These are phyloP conservation scores for Lepidurus couesii DNA, from an alignment of 1,140 invertebrate species.

Conservation along the genomic window DNA sequence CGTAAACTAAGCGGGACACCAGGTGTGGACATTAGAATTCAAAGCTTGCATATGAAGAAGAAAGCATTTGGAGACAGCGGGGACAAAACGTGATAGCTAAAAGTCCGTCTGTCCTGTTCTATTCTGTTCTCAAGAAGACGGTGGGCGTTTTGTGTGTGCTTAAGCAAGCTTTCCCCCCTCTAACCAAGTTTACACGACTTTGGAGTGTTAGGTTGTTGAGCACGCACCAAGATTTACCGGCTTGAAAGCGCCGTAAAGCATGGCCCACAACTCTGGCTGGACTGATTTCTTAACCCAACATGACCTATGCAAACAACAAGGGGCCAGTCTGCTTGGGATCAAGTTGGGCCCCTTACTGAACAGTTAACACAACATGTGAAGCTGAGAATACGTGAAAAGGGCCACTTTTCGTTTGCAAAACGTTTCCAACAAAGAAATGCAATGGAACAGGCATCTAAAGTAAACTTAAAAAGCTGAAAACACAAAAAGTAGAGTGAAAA, in stretches of 20 bases:
- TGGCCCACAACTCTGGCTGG: neutral
- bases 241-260: neutral
- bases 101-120: neutral
- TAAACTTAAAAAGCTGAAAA: too few relatives aligned
- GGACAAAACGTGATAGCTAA: neutral
- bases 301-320: neutral
- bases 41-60: neutral
- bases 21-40: neutral
- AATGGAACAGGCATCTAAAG: too few relatives aligned
- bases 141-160: constrained; percentile 12
- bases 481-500: too few relatives aligned
- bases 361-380: too few relatives aligned
- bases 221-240: constrained; percentile 4
- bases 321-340: too few relatives aligned
- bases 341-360: too few relatives aligned
- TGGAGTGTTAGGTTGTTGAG: constrained; percentile 8
- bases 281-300: neutral
- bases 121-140: neutral
- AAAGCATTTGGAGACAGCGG: neutral
- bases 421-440: too few relatives aligned
- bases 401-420: too few relatives aligned
- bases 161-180: neutral
- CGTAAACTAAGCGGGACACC: neutral
- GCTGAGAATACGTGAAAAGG: too few relatives aligned
- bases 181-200: neutral